Evolutionary conservation across 2,797 vertebrate species (phyloP), one percentile per base, ranked within the genome.

Genomic region (Kryptopterus vitreolus): DNA sequence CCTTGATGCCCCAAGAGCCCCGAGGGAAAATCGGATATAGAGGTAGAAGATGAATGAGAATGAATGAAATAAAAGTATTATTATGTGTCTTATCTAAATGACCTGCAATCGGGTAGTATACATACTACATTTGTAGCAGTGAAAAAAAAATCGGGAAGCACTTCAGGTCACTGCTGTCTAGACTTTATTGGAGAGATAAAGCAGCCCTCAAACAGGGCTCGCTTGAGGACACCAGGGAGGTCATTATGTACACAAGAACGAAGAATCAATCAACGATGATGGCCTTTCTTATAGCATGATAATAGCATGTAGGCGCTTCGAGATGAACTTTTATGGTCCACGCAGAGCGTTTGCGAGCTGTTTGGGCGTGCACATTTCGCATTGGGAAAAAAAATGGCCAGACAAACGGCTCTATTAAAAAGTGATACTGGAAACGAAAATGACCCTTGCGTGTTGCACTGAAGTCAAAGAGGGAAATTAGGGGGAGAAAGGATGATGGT

Each of bases 371-470:
- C 2, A 1, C 9, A 29, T 26, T 59, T 57, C 50, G n/a, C 62
- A 78, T 77, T 48, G 75, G n/a, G n/a, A n/a, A n/a, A n/a, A 63
- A 58, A 22, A 12, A 10, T 57, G 33, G 26, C 4, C 2, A 78
- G 80, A 82, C 59, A 16, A 58, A 77, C 68, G 20, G 68, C 50
- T 43, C 58, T 31, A 78, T 77, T 82, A 78, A 63, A 65, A 50
- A 48, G 0, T 65, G 68, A 73, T 82, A 82, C 78, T 78, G 76
- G 68, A 65, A 57, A 73, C 68, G 31, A 58, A 55, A 78, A 55
- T 22, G 16, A 65, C 35, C 48, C 48, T n/a, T 52, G 16, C 7
- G 31, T 24, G 66, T 55, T 48, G 50, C 53, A 22, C 52, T 55
- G 55, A 66, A 26, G 76, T 24, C 22, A 38, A 59, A 29, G 26